Conservation (phyloP, 2,797 vertebrate genomes). For the Valencia hispanica region DNA sequence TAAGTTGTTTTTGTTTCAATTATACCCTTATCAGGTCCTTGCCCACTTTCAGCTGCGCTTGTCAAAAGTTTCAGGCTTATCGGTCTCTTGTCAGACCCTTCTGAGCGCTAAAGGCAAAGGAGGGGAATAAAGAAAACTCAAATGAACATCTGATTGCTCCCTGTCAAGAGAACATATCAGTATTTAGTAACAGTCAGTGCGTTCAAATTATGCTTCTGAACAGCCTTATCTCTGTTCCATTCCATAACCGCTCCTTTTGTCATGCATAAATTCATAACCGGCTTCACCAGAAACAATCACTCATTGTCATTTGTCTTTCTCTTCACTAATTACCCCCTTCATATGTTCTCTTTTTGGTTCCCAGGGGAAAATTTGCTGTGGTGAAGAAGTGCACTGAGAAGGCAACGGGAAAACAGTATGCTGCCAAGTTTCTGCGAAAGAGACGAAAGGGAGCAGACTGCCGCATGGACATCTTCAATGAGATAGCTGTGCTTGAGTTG, state of each 20-base stretch:
- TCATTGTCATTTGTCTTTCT: slow-evolving; percentile 32
- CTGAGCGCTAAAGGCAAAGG: slow-evolving; percentile 29
- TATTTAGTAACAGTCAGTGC: slow-evolving; percentile 3
- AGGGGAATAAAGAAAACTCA: slow-evolving; percentile 21
- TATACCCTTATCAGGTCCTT: slow-evolving; percentile 46
- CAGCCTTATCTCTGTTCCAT: slow-evolving; percentile 42
- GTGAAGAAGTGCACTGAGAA: slow-evolving; percentile 88
- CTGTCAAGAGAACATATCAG: slow-evolving; percentile 2
- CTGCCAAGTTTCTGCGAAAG: slow-evolving; percentile 87
- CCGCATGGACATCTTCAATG: slow-evolving; percentile 85
- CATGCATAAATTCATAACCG: slow-evolving; percentile 19
- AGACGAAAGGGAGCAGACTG: slow-evolving; percentile 85
- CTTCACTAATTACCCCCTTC: slow-evolving; percentile 34
- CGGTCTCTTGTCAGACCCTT: slow-evolving; percentile 52
- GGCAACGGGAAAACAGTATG: slow-evolving; percentile 82
- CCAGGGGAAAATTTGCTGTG: slow-evolving; percentile 89
- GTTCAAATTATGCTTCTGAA: slow-evolving; percentile 55
- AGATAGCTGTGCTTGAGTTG: slow-evolving; percentile 85
- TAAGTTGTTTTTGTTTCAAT: slow-evolving; percentile 30
- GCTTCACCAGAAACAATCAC: not conserved
- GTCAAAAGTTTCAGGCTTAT: slow-evolving; percentile 61
- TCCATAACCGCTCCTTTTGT: slow-evolving; percentile 27
- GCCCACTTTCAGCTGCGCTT: slow-evolving; percentile 36
- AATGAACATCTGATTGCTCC: slow-evolving; percentile 7
- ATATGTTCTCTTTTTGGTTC: slow-evolving; percentile 24